A percentile compares a stretch with the other conserved stretches of the same genome.
Conservation (phyloP, 2,797 vertebrate genomes). For the Ispidina lecontei region DNA sequence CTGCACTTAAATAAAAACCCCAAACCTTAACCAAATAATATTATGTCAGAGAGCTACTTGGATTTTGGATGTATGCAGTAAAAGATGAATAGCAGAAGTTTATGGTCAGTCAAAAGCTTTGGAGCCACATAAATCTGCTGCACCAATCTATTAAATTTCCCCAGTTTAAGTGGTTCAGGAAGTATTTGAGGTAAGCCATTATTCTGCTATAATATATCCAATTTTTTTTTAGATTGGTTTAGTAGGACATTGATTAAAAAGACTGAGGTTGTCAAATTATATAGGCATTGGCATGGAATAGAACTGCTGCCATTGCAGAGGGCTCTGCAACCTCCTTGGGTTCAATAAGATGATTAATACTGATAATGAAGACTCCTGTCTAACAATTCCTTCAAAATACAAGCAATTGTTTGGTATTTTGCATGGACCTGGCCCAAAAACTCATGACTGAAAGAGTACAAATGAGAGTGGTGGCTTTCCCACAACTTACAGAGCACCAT, state of each 20-base stretch:
- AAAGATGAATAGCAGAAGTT: background rate
- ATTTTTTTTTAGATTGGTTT: background rate
- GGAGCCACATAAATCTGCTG: background rate
- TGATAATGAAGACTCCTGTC: background rate
- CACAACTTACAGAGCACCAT: background rate
- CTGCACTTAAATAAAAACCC: background rate
- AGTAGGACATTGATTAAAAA: background rate
- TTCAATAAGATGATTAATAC: background rate
- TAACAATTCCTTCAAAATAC: background rate
- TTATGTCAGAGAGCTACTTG: background rate
- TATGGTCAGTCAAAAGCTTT: background rate
- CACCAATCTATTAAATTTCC: background rate
- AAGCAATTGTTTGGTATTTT: background rate
- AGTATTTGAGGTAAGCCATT: background rate
- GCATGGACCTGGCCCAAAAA: background rate
- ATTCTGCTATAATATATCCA: background rate
- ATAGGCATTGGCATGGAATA: background rate
- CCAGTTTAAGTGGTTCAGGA: background rate
- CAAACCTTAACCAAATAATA: background rate
- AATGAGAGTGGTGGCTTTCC: background rate
- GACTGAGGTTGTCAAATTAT: background rate
- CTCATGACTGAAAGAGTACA: background rate
- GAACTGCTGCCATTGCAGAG: rapidly evolving
- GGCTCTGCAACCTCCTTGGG: background rate
- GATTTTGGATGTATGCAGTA: background rate